Conservation (phyloP, 2,113 vertebrate species). For the Trematocara variabile region DNA sequence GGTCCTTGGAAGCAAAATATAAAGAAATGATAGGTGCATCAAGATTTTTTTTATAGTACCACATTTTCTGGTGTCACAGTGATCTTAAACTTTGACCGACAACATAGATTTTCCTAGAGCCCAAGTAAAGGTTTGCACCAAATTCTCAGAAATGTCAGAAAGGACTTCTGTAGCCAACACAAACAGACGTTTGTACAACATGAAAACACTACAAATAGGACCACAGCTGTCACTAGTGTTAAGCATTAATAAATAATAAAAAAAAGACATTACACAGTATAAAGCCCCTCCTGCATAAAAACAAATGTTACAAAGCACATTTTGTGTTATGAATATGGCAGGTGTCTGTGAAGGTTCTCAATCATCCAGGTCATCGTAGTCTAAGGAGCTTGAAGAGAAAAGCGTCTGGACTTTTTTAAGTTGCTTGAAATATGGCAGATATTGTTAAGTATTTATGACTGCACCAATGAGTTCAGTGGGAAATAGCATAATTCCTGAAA, state of each 20-base stretch:
- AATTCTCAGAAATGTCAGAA: neutral
- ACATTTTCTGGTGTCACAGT: neutral
- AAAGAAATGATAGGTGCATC: neutral
- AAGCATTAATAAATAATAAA: neutral
- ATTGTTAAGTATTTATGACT: neutral
- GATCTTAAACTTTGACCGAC: neutral
- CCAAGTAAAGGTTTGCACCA: neutral
- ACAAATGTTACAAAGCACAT: neutral
- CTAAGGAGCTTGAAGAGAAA: neutral
- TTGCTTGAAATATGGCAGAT: neutral
- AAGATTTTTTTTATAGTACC: neutral
- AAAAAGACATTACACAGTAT: neutral
- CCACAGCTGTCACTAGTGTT: neutral
- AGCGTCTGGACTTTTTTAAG: neutral
- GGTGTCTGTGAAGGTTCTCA: neutral
- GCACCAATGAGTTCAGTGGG: neutral
- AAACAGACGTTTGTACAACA: neutral
- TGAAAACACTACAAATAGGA: neutral
- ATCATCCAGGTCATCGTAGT: neutral
- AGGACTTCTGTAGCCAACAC: neutral
- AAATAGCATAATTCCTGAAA: neutral
- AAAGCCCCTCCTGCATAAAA: neutral
- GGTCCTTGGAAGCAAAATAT: neutral
- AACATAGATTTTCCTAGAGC: neutral
- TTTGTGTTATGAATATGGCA: neutral